A percentile compares a stretch with the other conserved stretches of the same genome.
phyloP scores from a whole-genome alignment of 2,888 invertebrate species.

The Psylliodes chrysocephalus region DNA sequence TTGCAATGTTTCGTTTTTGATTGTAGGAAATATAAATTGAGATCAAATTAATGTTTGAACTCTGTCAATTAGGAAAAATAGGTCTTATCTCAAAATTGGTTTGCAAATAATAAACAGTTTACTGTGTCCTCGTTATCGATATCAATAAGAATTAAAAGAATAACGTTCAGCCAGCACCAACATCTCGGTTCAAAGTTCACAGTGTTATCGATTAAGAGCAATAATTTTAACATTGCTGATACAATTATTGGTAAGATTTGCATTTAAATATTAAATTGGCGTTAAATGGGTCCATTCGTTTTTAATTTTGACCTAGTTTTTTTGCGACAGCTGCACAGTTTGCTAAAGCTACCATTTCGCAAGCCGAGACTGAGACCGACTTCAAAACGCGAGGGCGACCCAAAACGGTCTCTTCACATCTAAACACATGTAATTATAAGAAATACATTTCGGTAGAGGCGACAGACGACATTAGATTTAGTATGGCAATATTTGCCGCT shows the following conservation, averaged over 20 bases:
- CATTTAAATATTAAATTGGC: conserved; percentile 1
- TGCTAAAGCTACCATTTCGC: too few species aligned
- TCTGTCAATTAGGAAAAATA: conserved; percentile 11
- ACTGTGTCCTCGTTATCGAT: conserved; percentile 19
- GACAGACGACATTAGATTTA: too few species aligned
- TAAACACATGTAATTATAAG: too few species aligned
- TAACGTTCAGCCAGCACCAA: background rate
- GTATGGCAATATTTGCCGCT: too few species aligned
- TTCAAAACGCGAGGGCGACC: too few species aligned
- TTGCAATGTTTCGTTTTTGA: too few species aligned
- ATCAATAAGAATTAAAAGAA: conserved; percentile 15
- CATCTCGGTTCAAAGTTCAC: conserved; percentile 24
- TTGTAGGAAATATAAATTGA: background rate
- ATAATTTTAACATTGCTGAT: conserved; percentile 6
- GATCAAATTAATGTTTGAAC: conserved; percentile 4
- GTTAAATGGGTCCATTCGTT: background rate
- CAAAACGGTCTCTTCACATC: too few species aligned
- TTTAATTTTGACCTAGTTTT: too few species aligned
- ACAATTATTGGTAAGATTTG: conserved; percentile 10
- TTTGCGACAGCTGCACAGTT: too few species aligned
- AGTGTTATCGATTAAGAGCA: conserved; percentile 7
- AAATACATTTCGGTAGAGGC: too few species aligned
- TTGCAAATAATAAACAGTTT: conserved; percentile 14
- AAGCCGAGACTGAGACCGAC: too few species aligned
- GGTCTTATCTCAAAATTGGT: conserved; percentile 12